Percentiles rank a stretch among this genome's conserved stretches.
Evolutionary conservation across 2,797 vertebrate genomes (phyloP).

Genomic region (Gephyroberyx darwinii): DNA sequence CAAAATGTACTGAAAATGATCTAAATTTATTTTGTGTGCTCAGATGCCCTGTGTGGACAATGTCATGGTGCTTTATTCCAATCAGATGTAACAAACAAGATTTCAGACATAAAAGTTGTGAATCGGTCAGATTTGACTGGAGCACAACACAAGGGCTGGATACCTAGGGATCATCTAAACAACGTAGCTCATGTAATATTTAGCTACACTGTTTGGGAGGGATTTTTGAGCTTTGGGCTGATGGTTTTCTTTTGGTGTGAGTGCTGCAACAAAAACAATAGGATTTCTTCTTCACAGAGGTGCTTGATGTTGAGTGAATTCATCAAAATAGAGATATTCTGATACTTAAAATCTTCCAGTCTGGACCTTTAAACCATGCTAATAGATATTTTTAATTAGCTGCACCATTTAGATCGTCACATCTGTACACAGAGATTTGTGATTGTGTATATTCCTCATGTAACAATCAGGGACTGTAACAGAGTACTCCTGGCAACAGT

Average conservation of each 20-base stretch:
- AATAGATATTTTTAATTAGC: background rate
- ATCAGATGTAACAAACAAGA: too few species aligned
- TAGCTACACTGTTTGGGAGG: conserved; percentile 26
- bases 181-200: conserved; percentile 54
- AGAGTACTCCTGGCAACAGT: too few species aligned
- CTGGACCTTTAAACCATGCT: background rate
- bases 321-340: conserved; percentile 21
- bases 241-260: conserved; percentile 20
- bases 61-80: too few species aligned
- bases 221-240: conserved; percentile 31
- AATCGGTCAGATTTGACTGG: too few species aligned
- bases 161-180: conserved; percentile 45
- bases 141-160: background rate
- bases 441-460: background rate
- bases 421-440: background rate
- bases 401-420: background rate
- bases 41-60: too few species aligned
- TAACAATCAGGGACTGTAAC: too few species aligned
- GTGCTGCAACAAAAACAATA: conserved; percentile 34
- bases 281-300: conserved; percentile 39
- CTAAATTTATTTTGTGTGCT: too few species aligned
- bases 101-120: too few species aligned
- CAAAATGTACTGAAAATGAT: too few species aligned
- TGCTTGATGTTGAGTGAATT: conserved; percentile 22
- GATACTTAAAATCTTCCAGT: background rate